phyloP scores from a whole-genome alignment of 2,113 vertebrate species.

The Etia nguti region DNA sequence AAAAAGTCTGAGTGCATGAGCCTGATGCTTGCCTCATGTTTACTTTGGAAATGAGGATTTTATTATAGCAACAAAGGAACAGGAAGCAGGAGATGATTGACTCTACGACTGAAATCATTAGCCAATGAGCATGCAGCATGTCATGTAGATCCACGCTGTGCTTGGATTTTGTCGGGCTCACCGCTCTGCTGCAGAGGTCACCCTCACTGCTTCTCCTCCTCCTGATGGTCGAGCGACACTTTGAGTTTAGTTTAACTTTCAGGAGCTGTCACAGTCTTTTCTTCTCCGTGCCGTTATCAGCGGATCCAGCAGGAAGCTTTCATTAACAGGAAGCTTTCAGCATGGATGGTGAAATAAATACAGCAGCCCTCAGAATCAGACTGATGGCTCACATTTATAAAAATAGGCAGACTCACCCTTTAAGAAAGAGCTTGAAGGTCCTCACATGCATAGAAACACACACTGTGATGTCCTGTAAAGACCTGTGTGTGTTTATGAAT shows the following conservation, averaged over 20 bases:
- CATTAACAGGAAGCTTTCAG: background rate
- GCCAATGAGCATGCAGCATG: background rate
- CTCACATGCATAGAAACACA: background rate
- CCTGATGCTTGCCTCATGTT: background rate
- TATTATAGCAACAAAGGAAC: background rate
- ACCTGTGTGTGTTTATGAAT: background rate
- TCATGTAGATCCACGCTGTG: background rate
- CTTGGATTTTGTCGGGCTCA: background rate
- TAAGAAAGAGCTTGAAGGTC: background rate
- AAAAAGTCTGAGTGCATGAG: background rate
- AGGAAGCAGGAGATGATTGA: background rate
- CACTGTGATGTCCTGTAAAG: background rate
- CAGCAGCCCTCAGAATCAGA: background rate
- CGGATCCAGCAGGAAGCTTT: background rate
- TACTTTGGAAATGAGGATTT: background rate
- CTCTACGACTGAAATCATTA: too few relatives aligned
- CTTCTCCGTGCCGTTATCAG: background rate
- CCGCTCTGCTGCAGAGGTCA: background rate
- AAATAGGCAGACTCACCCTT: background rate
- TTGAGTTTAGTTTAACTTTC: background rate
- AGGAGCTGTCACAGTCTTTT: background rate
- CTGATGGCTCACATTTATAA: background rate
- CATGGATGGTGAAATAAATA: background rate
- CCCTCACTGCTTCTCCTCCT: background rate
- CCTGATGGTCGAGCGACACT: background rate